Conservation (phyloP, 1,140 invertebrate genomes). For the Palaemon carinicauda region DNA sequence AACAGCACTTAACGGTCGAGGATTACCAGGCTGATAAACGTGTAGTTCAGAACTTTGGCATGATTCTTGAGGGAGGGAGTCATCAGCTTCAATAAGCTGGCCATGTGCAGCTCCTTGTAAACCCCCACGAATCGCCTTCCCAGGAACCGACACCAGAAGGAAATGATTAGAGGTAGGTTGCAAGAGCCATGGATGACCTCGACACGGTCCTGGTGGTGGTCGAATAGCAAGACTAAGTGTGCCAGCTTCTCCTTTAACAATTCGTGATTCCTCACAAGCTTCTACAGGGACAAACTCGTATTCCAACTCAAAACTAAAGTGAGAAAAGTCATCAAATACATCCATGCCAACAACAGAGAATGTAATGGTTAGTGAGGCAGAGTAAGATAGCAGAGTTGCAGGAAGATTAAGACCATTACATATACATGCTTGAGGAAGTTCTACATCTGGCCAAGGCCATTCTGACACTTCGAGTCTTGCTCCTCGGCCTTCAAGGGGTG, state of each 20-base stretch:
- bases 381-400: slow-evolving; percentile 57
- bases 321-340: slow-evolving; percentile 58
- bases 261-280: slow-evolving; percentile 54
- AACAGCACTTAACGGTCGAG: slow-evolving; percentile 51
- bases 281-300: slow-evolving; percentile 58
- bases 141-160: slow-evolving; percentile 56
- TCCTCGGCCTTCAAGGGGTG: slow-evolving; percentile 52
- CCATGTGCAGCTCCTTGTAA: slow-evolving; percentile 45
- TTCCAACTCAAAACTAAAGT: slow-evolving; percentile 58
- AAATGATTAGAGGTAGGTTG: slow-evolving; percentile 47
- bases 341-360: slow-evolving; percentile 57
- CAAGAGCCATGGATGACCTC: slow-evolving; percentile 58
- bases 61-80: slow-evolving; percentile 23
- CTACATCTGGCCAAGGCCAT: slow-evolving; percentile 54
- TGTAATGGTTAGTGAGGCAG: slow-evolving; percentile 56
- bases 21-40: slow-evolving; percentile 58
- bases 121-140: slow-evolving; percentile 49
- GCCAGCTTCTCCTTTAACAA: slow-evolving; percentile 53
- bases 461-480: slow-evolving; percentile 57
- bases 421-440: slow-evolving; percentile 54
- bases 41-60: slow-evolving; percentile 57
- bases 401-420: slow-evolving; percentile 52
- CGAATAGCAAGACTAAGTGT: slow-evolving; percentile 49
- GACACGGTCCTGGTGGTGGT: slow-evolving; percentile 52
- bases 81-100: slow-evolving; percentile 32